These are phyloP conservation scores for Lycaon pictus DNA, from an alignment of 2,113 vertebrate species.

Conservation along the genomic window DNA sequence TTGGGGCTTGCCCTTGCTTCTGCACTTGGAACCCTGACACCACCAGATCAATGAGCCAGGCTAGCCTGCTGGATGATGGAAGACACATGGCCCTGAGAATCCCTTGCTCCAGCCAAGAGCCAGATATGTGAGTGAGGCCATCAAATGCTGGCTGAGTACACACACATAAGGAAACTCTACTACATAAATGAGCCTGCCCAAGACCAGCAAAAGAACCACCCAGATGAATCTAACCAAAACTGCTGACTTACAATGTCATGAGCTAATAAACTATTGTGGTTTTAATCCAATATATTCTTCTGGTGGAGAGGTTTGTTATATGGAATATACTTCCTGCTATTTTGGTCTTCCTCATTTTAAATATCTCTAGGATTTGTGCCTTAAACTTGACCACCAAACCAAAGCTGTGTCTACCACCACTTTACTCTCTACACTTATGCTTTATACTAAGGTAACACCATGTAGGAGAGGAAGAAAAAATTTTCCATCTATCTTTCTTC, in stretches of 20 bases:
- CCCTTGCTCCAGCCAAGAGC: neutral
- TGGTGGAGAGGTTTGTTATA: neutral
- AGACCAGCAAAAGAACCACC: neutral
- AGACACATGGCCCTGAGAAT: neutral
- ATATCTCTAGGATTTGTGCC: neutral
- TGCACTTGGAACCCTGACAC: neutral
- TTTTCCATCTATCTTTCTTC: neutral
- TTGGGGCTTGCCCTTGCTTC: neutral
- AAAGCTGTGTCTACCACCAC: neutral
- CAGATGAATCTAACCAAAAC: neutral
- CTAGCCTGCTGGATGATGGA: neutral
- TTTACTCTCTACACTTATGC: neutral
- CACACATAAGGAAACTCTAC: neutral
- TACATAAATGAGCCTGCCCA: neutral
- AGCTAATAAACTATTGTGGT: neutral
- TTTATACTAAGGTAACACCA: neutral
- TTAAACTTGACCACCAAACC: neutral
- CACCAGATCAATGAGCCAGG: neutral
- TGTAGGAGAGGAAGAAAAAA: neutral
- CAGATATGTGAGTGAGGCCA: neutral
- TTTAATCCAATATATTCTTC: neutral
- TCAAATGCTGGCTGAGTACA: neutral
- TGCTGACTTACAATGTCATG: neutral
- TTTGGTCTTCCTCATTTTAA: neutral
- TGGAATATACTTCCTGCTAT: neutral